phyloP scores from a whole-genome alignment of 1,140 invertebrate genomes.

The Luehdorfia chinensis region DNA sequence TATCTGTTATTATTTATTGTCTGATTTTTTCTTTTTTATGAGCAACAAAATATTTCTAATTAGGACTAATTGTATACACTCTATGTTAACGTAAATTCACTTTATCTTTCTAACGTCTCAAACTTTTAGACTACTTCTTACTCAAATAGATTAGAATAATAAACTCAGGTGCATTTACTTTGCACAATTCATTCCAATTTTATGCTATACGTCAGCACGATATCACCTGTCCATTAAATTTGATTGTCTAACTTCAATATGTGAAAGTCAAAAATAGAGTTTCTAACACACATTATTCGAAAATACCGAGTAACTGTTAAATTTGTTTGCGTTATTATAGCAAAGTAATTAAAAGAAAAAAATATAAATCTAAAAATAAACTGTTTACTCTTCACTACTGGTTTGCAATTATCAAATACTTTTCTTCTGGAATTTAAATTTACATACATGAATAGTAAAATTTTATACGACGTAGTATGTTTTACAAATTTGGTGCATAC shows the following conservation, averaged over 20 bases:
- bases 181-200: conserved; percentile 11
- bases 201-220: conserved; percentile 15
- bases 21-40: too few species aligned
- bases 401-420: too few species aligned
- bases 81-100: too few species aligned
- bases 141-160: conserved; percentile 14
- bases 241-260: conserved; percentile 10
- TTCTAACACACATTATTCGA: conserved; percentile 15
- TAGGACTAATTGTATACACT: too few species aligned
- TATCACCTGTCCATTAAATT: conserved; percentile 17
- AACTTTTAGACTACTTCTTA: conserved; percentile 10
- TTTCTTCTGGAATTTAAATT: too few species aligned
- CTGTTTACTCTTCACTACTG: not conserved
- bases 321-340: not conserved
- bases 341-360: too few species aligned
- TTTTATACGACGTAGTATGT: too few species aligned
- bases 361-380: conserved; percentile 8
- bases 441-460: too few species aligned
- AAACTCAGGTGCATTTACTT: not conserved
- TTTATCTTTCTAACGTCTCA: not conserved
- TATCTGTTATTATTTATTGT: too few species aligned
- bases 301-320: not conserved
- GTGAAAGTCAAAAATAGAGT: conserved; percentile 12
- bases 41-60: too few species aligned
- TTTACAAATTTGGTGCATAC: too few species aligned